A percentile compares a stretch with the other conserved stretches of the same genome.
Evolutionary conservation across 1,140 invertebrate species (phyloP).

Genomic region (Euwallacea fornicatus): DNA sequence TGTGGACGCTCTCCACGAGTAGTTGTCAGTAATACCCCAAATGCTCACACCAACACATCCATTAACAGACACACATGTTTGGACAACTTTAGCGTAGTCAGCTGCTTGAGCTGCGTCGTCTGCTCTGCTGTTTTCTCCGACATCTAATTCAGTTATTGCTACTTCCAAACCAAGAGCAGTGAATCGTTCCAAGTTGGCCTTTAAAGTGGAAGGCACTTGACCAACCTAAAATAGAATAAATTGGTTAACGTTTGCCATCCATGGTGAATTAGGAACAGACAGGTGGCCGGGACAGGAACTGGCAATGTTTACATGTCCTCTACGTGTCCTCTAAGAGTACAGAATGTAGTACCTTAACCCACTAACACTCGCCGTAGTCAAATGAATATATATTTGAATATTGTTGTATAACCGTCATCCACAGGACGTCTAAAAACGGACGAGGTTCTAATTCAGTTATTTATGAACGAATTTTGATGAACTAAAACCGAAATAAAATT

Average conservation of each 20-base stretch:
- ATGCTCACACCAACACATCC: neutral
- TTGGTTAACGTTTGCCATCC: neutral
- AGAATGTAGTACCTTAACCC: too few species aligned
- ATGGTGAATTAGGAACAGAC: too few species aligned
- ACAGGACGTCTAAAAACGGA: too few species aligned
- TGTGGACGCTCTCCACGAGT: neutral
- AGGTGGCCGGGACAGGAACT: too few species aligned
- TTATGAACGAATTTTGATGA: too few species aligned
- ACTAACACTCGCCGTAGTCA: too few species aligned
- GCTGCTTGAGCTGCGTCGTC: neutral
- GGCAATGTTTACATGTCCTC: too few species aligned
- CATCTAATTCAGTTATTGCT: slow-evolving; percentile 3
- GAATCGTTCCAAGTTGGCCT: neutral
- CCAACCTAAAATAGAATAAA: neutral
- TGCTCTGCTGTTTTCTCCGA: neutral
- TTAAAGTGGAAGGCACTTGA: neutral
- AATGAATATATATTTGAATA: too few species aligned
- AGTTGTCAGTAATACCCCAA: slow-evolving; percentile 1
- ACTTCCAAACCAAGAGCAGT: neutral
- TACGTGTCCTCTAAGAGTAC: too few species aligned
- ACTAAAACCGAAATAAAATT: too few species aligned
- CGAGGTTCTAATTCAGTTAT: too few species aligned
- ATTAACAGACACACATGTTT: neutral
- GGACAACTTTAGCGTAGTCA: neutral
- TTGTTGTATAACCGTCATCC: too few species aligned